Evolutionary conservation across 2,113 vertebrate species (phyloP).

Genomic region (Passer domesticus): DNA sequence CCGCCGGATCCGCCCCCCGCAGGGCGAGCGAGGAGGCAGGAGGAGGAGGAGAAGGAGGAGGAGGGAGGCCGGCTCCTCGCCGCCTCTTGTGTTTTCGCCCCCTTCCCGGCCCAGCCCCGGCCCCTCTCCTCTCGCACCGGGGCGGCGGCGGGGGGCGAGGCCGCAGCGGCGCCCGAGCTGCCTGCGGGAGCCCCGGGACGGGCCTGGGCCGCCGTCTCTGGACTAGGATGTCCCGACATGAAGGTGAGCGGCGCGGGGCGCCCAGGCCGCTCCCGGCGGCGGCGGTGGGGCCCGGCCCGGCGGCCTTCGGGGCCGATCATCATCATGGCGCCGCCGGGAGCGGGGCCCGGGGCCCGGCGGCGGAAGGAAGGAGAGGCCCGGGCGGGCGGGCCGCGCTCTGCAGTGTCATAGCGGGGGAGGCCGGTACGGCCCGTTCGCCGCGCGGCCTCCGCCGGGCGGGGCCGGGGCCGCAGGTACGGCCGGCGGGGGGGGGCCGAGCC

Average conservation of each 20-base stretch:
- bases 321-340: conserved; percentile 35
- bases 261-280: neutral
- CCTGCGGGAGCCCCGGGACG: neutral
- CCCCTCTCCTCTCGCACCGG: neutral
- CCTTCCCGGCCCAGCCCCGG: neutral
- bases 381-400: conserved; percentile 49
- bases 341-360: neutral
- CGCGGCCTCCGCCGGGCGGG: neutral
- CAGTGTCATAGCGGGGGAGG: conserved; percentile 49
- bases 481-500: too few species aligned
- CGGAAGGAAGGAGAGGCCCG: conserved; percentile 6
- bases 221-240: conserved; percentile 90
- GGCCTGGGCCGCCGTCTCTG: conserved; percentile 17
- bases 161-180: conserved; percentile 56
- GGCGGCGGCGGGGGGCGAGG: conserved; percentile 62
- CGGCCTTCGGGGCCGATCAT: neutral
- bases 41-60: neutral
- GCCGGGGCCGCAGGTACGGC: neutral
- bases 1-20: conserved; percentile 54
- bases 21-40: neutral
- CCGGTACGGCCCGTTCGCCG: neutral
- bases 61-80: conserved; percentile 66
- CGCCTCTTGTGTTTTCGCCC: neutral
- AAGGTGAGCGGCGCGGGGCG: conserved; percentile 76
- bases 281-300: conserved; percentile 1